phyloP scores from a whole-genome alignment of 2,797 vertebrate genomes.

The Allobates femoralis region DNA sequence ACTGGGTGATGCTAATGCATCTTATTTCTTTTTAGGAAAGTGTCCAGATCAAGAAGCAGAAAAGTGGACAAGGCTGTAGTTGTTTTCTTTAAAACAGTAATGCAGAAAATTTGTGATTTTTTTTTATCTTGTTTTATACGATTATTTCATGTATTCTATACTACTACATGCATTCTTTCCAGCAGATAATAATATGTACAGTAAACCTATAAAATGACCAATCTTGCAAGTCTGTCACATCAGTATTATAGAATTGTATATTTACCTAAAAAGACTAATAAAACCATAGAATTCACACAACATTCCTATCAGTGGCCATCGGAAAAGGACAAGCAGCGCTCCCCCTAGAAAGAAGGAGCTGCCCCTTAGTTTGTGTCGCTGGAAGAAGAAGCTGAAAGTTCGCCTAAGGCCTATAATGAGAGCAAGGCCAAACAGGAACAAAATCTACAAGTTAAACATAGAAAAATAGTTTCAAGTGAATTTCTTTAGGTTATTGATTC shows the following conservation, averaged over 20 bases:
- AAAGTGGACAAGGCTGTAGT: too few relatives aligned
- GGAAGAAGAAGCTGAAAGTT: constrained; percentile 87
- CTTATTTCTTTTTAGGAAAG: too few relatives aligned
- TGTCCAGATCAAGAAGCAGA: too few relatives aligned
- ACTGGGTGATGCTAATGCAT: too few relatives aligned
- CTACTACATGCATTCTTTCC: background rate
- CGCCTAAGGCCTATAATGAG: constrained; percentile 85
- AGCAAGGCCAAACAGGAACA: constrained; percentile 84
- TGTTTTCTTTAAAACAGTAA: too few relatives aligned
- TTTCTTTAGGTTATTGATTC: background rate
- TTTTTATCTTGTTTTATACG: too few relatives aligned
- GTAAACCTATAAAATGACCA: background rate
- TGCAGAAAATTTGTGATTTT: too few relatives aligned
- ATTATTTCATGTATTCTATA: background rate
- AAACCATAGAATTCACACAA: constrained; percentile 86
- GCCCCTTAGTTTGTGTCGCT: constrained; percentile 84
- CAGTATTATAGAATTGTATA: constrained; percentile 3
- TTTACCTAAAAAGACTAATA: constrained; percentile 84
- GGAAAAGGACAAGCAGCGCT: constrained; percentile 80
- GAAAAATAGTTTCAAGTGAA: background rate
- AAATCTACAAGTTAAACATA: constrained; percentile 73
- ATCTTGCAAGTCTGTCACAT: background rate
- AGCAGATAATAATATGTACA: background rate
- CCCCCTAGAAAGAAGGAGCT: constrained; percentile 89
- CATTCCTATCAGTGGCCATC: constrained; percentile 89